These are phyloP conservation scores for Philantomba maxwellii DNA, from an alignment of 2,113 vertebrate genomes.

Conservation along the genomic window DNA sequence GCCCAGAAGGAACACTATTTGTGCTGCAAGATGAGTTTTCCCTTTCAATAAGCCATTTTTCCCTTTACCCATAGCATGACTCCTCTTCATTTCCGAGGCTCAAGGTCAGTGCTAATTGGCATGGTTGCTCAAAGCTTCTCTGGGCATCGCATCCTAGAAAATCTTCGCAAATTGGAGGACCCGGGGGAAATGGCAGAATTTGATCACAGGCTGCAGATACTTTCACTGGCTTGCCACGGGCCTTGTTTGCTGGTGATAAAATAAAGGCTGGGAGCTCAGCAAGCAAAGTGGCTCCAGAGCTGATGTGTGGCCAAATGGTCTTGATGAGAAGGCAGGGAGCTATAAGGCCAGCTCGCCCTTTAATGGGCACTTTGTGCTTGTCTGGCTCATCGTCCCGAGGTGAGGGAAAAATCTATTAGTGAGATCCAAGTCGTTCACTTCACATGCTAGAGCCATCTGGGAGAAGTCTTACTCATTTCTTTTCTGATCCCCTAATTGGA, in stretches of 20 bases:
- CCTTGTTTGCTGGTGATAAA: slow-evolving; percentile 41
- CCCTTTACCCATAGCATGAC: background rate
- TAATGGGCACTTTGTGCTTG: slow-evolving; percentile 55
- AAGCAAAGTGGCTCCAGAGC: background rate
- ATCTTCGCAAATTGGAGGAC: background rate
- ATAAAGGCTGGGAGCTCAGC: slow-evolving; percentile 2
- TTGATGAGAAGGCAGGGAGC: slow-evolving; percentile 16
- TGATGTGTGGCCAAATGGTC: background rate
- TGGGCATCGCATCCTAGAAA: background rate
- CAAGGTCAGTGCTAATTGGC: slow-evolving; percentile 57
- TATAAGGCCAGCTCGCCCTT: slow-evolving; percentile 1
- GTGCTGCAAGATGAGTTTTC: background rate
- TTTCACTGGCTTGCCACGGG: background rate
- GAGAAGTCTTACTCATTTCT: slow-evolving; percentile 67
- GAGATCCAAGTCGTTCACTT: background rate
- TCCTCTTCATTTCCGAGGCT: background rate
- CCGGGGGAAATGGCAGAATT: background rate
- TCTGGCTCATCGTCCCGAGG: slow-evolving; percentile 57
- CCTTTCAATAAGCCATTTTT: background rate
- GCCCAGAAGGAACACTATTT: background rate
- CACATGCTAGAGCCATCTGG: slow-evolving; percentile 63
- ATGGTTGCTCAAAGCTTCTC: background rate
- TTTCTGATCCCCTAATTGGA: slow-evolving; percentile 73
- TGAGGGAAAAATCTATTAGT: slow-evolving; percentile 65
- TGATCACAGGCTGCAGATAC: background rate